Evolutionary conservation across 2,113 vertebrate species (phyloP), one percentile per base, ranked within the genome.

Genomic region (Phylloscopus trochiloides): DNA sequence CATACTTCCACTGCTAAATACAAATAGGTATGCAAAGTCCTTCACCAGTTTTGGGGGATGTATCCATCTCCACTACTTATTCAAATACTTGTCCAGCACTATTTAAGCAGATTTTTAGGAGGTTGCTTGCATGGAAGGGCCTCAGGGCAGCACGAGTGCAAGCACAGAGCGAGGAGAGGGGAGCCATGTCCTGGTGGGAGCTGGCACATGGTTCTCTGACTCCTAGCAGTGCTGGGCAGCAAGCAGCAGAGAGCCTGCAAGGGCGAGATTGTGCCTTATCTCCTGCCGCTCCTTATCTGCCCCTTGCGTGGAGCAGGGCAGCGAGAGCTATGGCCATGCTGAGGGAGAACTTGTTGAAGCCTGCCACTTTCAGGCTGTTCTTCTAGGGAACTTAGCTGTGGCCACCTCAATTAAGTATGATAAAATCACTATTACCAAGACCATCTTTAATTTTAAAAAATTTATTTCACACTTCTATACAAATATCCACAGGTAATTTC

Each of bases 391-490:
- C 21, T 36, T 11, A 16, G 15, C 59, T 70, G 9, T 5, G 21
- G 42, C 42, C 51, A 73, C 28, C 29, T 93, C 58, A 9, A 25
- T 20, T 48, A 81, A 51, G 29, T 55, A 50, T 13, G 9, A 1
- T 32, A 82, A 87, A 67, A 92, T 31, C 32, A 93, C 58, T 25
- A 66, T n/a, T 73, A 91, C 61, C 52, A 95, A 94, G 91, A 80
- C 47, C 86, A 57, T 61, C 72, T 57, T 97, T 98, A 96, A 97
- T 96, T 25, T 0, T 63, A 94, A 94, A 97, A 97, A 95, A 28
- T 98, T 98, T 98, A 98, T 98, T 98, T 98, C 97, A 98, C 94
- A 97, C 95, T 96, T 98, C 96, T 97, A 88, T 98, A 98, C 98
- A 98, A 97, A 98, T 97, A 98, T 98, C 98, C 98, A 98, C 98